phyloP scores from a whole-genome alignment of 2,113 vertebrate genomes.

The Cranoglanis bouderius region DNA sequence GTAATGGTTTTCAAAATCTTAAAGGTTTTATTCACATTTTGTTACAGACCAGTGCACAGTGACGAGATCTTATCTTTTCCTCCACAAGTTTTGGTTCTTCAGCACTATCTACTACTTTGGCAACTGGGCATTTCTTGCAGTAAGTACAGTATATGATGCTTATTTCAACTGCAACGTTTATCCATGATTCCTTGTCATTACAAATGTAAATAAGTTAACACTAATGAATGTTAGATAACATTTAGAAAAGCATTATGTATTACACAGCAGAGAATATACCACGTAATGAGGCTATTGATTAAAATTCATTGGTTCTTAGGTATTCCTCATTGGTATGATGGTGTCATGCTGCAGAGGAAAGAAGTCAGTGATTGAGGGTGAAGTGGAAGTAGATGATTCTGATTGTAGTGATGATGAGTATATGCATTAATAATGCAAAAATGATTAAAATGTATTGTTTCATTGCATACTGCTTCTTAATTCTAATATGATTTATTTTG shows the following conservation, averaged over 20 bases:
- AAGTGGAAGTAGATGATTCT: slow-evolving; percentile 91
- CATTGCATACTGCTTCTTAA: background rate
- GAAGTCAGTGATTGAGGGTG: slow-evolving; percentile 95
- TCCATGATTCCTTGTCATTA: background rate
- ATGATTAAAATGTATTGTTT: background rate
- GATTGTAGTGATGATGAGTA: slow-evolving; percentile 92
- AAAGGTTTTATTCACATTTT: slow-evolving; percentile 43
- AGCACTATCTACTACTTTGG: slow-evolving; percentile 97
- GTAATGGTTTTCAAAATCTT: background rate
- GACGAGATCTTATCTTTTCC: slow-evolving; percentile 93
- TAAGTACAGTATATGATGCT: slow-evolving; percentile 71
- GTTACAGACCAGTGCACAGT: slow-evolving; percentile 90
- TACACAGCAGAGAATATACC: background rate
- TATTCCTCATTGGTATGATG: slow-evolving; percentile 88
- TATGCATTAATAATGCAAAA: slow-evolving; percentile 58
- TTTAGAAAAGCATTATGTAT: background rate
- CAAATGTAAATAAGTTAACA: background rate
- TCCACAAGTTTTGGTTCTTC: slow-evolving; percentile 99
- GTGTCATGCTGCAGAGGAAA: slow-evolving; percentile 96
- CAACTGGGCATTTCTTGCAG: slow-evolving; percentile 95
- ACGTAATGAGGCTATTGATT: background rate
- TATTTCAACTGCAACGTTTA: background rate
- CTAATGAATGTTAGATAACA: background rate
- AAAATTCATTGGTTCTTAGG: slow-evolving; percentile 66
- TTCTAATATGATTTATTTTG: background rate